Conservation (phyloP, 2,797 vertebrate species). For the Parotocinclus haroldoi region DNA sequence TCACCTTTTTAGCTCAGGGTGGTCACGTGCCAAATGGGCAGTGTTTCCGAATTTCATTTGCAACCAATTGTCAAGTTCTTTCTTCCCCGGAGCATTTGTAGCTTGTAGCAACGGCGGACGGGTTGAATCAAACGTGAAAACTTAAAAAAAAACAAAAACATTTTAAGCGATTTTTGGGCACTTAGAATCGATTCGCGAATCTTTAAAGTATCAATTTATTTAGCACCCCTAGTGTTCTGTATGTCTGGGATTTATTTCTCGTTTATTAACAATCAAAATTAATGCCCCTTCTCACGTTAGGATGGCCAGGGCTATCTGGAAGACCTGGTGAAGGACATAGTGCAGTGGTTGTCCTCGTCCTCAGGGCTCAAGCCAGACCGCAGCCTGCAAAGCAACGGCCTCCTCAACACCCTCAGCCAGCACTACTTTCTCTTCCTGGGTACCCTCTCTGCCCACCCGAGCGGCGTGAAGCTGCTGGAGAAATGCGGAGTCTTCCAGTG, state of each 20-base stretch:
- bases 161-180: no score
- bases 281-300: constrained; percentile 55
- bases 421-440: constrained; percentile 98
- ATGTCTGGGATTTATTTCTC: background rate
- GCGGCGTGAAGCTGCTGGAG: constrained; percentile 96
- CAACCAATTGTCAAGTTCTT: no score
- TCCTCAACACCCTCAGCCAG: constrained; percentile 93
- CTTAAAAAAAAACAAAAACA: no score
- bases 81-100: no score
- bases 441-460: constrained; percentile 89
- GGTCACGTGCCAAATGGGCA: no score
- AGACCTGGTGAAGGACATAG: constrained; percentile 93
- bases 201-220: no score
- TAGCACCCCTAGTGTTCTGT: no score
- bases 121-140: no score
- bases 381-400: constrained; percentile 91
- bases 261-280: background rate
- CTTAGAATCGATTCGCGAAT: no score
- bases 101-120: no score
- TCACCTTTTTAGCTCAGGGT: no score
- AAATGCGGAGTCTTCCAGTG: constrained; percentile 98
- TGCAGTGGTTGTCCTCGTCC: constrained; percentile 86
- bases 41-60: no score
- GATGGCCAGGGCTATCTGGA: constrained; percentile 93
- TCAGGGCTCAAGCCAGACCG: constrained; percentile 92